Percentiles rank a stretch among this genome's conserved stretches.
Conservation (phyloP, 2,888 invertebrate species). For the Doris montereyensis region DNA sequence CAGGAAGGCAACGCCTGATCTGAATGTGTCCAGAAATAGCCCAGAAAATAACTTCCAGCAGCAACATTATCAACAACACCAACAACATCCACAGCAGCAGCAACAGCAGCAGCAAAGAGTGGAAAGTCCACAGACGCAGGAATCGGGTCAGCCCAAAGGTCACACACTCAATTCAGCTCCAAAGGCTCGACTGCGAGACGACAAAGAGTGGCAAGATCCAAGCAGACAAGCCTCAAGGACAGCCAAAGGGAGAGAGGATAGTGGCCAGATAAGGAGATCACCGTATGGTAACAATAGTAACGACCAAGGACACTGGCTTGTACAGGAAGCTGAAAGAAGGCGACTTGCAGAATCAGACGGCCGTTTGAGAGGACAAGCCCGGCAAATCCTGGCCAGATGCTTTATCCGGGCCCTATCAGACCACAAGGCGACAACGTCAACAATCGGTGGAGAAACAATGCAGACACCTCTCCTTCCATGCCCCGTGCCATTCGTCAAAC, state of each 20-base stretch:
- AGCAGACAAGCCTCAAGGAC: background rate
- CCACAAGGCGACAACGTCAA: constrained; percentile 50
- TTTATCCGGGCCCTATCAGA: constrained; percentile 50
- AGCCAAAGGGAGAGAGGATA: background rate
- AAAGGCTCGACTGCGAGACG: constrained; percentile 52
- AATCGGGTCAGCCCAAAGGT: constrained; percentile 39
- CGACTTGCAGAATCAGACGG: constrained; percentile 72
- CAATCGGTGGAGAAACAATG: background rate
- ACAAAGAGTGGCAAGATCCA: constrained; percentile 49
- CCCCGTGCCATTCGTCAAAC: constrained; percentile 48
- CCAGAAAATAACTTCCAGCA: background rate
- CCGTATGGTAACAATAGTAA: constrained; percentile 51
- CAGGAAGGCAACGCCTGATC: constrained; percentile 58
- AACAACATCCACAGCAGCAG: background rate
- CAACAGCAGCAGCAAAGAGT: constrained; percentile 41
- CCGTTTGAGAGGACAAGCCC: background rate
- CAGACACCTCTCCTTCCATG: constrained; percentile 41
- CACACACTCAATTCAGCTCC: constrained; percentile 64
- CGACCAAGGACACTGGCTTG: constrained; percentile 85
- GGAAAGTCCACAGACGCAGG: constrained; percentile 53
- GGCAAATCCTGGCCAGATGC: too few species aligned
- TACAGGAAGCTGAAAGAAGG: constrained; percentile 91
- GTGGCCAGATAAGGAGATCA: constrained; percentile 18
- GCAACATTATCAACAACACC: too few species aligned
- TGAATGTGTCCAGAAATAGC: constrained; percentile 34